Conservation (phyloP, 2,797 vertebrate species). For the Heterohyrax brucei region DNA sequence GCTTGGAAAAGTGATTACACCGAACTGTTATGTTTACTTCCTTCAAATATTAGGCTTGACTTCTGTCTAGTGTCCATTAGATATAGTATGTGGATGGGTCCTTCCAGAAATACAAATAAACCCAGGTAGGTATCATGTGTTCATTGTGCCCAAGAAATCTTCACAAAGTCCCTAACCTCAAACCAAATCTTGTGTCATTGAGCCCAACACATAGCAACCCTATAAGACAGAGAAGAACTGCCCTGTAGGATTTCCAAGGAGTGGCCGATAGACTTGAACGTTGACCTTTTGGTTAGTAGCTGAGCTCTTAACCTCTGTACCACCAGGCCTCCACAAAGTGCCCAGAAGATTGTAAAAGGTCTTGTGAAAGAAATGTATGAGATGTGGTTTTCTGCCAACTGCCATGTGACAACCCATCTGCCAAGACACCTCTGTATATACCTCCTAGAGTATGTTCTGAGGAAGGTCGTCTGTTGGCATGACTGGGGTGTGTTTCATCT, state of each 20-base stretch:
- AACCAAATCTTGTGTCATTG: too few relatives aligned
- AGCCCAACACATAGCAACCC: too few relatives aligned
- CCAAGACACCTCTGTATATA: conserved; percentile 44
- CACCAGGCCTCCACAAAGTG: neutral
- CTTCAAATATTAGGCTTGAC: conserved; percentile 10
- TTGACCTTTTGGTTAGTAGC: too few relatives aligned
- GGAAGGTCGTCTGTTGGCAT: conserved; percentile 5
- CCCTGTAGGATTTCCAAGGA: too few relatives aligned
- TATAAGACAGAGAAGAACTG: too few relatives aligned
- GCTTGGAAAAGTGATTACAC: neutral
- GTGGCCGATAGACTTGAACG: too few relatives aligned
- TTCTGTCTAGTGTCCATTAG: neutral
- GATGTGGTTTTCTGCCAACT: conserved; percentile 31
- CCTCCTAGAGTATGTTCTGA: conserved; percentile 11
- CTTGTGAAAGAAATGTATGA: neutral
- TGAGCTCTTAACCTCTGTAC: too few relatives aligned
- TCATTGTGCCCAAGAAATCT: neutral
- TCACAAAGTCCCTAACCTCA: neutral
- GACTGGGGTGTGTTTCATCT: conserved; percentile 55
- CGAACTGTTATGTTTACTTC: neutral
- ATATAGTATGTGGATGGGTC: neutral
- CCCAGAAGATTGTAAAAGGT: neutral
- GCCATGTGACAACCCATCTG: conserved; percentile 17
- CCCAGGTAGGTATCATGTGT: neutral
- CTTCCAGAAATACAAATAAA: conserved; percentile 19